phyloP scores from a whole-genome alignment of 2,797 vertebrate species.

The Rhodeus uyekii region DNA sequence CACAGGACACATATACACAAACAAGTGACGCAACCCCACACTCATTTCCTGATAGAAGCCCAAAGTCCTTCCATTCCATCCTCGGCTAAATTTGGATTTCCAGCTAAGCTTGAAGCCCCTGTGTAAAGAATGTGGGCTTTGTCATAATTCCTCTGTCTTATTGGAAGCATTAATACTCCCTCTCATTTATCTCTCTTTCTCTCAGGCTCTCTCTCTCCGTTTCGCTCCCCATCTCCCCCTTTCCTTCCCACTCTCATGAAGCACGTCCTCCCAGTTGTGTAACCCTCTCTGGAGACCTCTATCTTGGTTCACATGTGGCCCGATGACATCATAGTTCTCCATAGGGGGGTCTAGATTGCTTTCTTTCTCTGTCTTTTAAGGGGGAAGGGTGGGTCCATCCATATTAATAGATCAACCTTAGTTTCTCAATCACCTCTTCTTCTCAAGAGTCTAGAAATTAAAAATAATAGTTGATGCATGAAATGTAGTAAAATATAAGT shows the following conservation, averaged over 20 bases:
- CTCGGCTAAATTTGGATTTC: slow-evolving; percentile 74
- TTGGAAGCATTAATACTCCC: slow-evolving; percentile 52
- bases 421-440: not conserved
- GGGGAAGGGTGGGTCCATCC: slow-evolving; percentile 20
- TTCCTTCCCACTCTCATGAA: slow-evolving; percentile 24
- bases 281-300: slow-evolving; percentile 62
- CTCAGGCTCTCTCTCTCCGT: not conserved
- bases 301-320: slow-evolving; percentile 70
- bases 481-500: not conserved
- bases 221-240: slow-evolving; percentile 40
- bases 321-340: slow-evolving; percentile 65
- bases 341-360: slow-evolving; percentile 35
- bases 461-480: not conserved
- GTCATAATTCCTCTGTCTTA: slow-evolving; percentile 66
- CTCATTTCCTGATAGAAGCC: slow-evolving; percentile 70
- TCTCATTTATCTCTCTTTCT: slow-evolving; percentile 55
- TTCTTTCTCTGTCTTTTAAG: slow-evolving; percentile 21
- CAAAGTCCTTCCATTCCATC: slow-evolving; percentile 69
- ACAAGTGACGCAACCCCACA: slow-evolving; percentile 54
- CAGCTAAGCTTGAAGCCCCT: slow-evolving; percentile 57
- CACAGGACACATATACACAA: slow-evolving; percentile 49
- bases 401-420: slow-evolving; percentile 7
- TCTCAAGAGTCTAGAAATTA: not conserved
- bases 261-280: slow-evolving; percentile 68
- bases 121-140: slow-evolving; percentile 74